Evolutionary conservation across 2,113 vertebrate species (phyloP), one percentile per base, ranked within the genome.

Genomic region (Antechinus flavipes): DNA sequence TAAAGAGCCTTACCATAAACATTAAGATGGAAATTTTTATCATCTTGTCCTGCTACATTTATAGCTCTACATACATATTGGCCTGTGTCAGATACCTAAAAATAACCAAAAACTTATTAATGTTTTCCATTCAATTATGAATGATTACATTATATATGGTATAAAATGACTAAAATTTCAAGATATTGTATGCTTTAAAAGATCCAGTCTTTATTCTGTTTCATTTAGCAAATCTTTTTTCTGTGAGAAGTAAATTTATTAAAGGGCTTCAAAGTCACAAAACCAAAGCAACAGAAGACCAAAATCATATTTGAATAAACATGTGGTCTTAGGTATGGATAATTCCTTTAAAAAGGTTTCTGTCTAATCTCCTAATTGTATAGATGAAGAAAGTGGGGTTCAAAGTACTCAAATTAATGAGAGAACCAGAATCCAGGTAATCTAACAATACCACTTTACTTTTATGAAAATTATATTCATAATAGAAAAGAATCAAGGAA

Each of bases 21-120:
- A 97, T 99, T 99, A 95, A 99, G 98, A 98, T 99, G 99, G 98
- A 99, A 99, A 98, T 99, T 99, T 98, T 99, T 99, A 98, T 99
- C 99, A 98, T 99, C 99, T 95, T 98, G 99, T 91, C 99, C 99
- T 11, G 99, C 99, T 97, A 99, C 98, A 97, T 99, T 99, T 97
- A 98, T 99, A 97, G 99, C 99, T 98, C 99, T 99, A 98, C 99
- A 99, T 92, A 99, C 99, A 95, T 99, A 99, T 24, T 99, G 99
- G 94, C 99, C 99, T 0, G 99, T 99, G 98, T 99, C 99, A 98
- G 99, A 99, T 52, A 99, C 99, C 99, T 99, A 97, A 96, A 98
- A 98, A 94, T 98, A 98, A 97, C 92, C 97, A 22, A 8, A n/a
- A 35, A 91, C 26, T 68, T 96, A 97, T 97, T 97, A 98, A 97